A percentile compares a stretch with the other conserved stretches of the same genome.
These are phyloP conservation scores for Nesogale talazaci DNA, from an alignment of 2,113 vertebrate species.

Conservation along the genomic window DNA sequence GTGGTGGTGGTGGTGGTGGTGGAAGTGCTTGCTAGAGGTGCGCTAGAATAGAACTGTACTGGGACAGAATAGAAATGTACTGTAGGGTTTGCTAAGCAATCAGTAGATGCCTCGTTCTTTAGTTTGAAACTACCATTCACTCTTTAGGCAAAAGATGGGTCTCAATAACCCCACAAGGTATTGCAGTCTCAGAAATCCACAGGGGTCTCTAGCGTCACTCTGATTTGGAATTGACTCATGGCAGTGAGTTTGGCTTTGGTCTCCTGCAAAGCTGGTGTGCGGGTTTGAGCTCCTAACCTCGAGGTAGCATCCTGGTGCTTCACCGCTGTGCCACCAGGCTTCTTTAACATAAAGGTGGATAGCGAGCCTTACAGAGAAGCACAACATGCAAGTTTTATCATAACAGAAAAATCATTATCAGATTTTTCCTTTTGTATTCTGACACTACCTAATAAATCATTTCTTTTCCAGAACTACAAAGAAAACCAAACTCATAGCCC, in stretches of 20 bases:
- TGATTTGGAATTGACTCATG: too few species aligned
- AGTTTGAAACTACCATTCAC: too few species aligned
- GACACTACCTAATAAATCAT: constrained; percentile 28
- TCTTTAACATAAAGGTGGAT: background rate
- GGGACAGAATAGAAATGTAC: background rate
- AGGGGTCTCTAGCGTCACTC: too few species aligned
- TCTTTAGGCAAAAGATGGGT: too few species aligned
- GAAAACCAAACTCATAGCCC: background rate
- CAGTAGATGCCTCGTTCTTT: too few species aligned
- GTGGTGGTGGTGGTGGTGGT: too few species aligned
- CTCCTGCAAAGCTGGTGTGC: background rate
- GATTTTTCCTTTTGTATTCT: constrained; percentile 8
- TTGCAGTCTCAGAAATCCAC: too few species aligned
- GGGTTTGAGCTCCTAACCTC: background rate
- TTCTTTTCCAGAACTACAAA: constrained; percentile 22
- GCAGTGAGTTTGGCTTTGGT: too few species aligned
- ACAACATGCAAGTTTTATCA: background rate
- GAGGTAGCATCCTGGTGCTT: background rate
- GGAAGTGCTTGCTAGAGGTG: background rate
- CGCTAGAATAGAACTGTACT: too few species aligned
- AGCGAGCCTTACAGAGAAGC: background rate
- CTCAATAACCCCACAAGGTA: too few species aligned
- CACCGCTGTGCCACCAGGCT: background rate
- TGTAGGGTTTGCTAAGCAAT: background rate
- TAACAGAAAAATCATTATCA: constrained; percentile 6